Evolutionary conservation across 2,888 invertebrate species (phyloP).

Genomic region (Hirtodrosophila confusa): DNA sequence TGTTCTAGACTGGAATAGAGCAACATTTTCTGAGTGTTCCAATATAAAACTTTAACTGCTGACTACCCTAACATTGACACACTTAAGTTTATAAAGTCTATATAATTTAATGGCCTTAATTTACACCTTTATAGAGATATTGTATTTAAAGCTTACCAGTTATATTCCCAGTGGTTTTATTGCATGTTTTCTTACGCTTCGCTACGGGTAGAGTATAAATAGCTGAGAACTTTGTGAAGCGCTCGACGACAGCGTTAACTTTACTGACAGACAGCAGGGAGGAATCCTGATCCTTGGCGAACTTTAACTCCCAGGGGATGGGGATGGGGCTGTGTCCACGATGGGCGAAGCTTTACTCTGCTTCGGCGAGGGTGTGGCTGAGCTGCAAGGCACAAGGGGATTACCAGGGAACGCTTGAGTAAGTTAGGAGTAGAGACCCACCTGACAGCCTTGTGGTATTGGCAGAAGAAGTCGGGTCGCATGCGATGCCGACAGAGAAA

Average conservation of each 20-base stretch:
- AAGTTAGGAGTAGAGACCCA: constrained; percentile 50
- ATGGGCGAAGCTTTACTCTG: constrained; percentile 58
- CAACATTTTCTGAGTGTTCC: too few species aligned
- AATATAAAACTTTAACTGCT: too few species aligned
- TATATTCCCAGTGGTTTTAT: constrained; percentile 68
- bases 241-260: constrained; percentile 65
- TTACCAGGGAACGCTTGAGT: background rate
- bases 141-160: constrained; percentile 50
- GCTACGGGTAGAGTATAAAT: constrained; percentile 82
- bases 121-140: background rate
- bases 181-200: constrained; percentile 68
- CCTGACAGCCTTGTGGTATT: constrained; percentile 86
- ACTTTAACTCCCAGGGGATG: constrained; percentile 24
- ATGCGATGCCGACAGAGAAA: constrained; percentile 88
- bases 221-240: constrained; percentile 80
- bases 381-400: constrained; percentile 38
- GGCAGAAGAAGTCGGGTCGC: constrained; percentile 91
- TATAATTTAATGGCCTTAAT: too few species aligned
- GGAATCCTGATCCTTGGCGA: constrained; percentile 37
- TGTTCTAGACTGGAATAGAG: too few species aligned
- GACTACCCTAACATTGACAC: too few species aligned
- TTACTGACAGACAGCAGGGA: constrained; percentile 26
- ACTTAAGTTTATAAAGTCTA: too few species aligned
- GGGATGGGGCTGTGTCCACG: constrained; percentile 17
- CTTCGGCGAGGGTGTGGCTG: constrained; percentile 65